A percentile compares a stretch with the other conserved stretches of the same genome.
These are phyloP conservation scores for Gnathonemus longibarbis DNA, from an alignment of 2,113 vertebrate species.

Conservation along the genomic window DNA sequence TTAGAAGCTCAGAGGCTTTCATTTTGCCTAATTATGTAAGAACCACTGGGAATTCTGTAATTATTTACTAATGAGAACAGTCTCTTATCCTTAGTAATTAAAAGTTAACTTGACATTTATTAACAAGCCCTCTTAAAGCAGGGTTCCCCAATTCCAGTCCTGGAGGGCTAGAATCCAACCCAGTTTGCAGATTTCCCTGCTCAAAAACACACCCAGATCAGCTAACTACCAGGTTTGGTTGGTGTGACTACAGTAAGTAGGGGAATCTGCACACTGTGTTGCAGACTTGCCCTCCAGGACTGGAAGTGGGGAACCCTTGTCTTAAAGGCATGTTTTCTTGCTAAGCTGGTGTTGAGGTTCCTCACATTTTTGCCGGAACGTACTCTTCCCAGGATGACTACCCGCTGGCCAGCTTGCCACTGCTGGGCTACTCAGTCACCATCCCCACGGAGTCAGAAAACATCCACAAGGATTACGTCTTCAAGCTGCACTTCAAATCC, in stretches of 20 bases:
- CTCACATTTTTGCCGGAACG: not conserved
- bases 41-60: not conserved
- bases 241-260: not conserved
- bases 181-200: not conserved
- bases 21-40: not conserved
- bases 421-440: slow-evolving; percentile 91
- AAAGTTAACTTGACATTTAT: not conserved
- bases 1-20: not conserved
- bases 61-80: slow-evolving; percentile 1
- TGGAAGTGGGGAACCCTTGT: not conserved
- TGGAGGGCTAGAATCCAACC: not conserved
- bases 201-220: not conserved
- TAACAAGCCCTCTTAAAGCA: not conserved
- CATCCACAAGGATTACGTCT: slow-evolving; percentile 96
- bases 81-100: not conserved
- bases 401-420: slow-evolving; percentile 90
- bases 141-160: not conserved
- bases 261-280: not conserved
- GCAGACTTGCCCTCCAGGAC: not conserved
- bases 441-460: slow-evolving; percentile 85
- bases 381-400: slow-evolving; percentile 76
- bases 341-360: not conserved
- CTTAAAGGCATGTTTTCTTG: not conserved
- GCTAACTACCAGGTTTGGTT: not conserved
- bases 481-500: slow-evolving; percentile 98